Evolutionary conservation across 2,113 vertebrate species (phyloP).

Genomic region (Triplophysa rosa): DNA sequence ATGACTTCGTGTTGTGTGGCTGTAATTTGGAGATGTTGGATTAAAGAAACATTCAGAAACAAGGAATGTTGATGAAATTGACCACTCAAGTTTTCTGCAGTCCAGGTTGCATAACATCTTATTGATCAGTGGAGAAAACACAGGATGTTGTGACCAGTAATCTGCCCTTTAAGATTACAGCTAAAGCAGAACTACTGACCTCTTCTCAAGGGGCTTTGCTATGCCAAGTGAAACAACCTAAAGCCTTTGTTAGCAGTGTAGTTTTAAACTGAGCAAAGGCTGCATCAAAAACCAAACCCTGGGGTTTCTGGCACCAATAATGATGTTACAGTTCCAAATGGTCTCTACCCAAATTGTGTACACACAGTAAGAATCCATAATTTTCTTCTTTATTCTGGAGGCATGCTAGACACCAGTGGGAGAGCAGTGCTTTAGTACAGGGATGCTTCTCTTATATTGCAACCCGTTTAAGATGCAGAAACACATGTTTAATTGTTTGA

Average conservation of each 20-base stretch:
- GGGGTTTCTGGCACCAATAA: conserved; percentile 3
- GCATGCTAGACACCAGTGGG: background rate
- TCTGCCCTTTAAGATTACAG: conserved; percentile 17
- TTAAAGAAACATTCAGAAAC: too few species aligned
- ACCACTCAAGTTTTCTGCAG: background rate
- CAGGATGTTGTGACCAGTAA: background rate
- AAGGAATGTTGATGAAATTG: too few species aligned
- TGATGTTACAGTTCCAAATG: conserved; percentile 10
- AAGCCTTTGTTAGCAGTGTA: background rate
- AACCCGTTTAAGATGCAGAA: conserved; percentile 20
- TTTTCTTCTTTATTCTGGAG: background rate
- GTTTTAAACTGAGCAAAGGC: background rate
- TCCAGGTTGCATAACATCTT: background rate
- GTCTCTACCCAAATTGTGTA: background rate
- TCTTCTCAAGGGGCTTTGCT: conserved; percentile 8
- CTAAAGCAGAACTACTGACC: background rate
- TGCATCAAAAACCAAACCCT: conserved; percentile 8
- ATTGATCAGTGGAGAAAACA: conserved; percentile 1
- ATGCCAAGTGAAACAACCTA: background rate
- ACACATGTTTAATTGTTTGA: conserved; percentile 9
- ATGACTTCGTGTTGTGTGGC: too few species aligned
- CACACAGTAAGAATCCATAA: background rate
- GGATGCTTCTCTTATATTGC: background rate
- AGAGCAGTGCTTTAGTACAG: background rate
- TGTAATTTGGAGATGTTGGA: too few species aligned